Evolutionary conservation across 1,140 invertebrate species (phyloP).

Genomic region (Philaenus spumarius): DNA sequence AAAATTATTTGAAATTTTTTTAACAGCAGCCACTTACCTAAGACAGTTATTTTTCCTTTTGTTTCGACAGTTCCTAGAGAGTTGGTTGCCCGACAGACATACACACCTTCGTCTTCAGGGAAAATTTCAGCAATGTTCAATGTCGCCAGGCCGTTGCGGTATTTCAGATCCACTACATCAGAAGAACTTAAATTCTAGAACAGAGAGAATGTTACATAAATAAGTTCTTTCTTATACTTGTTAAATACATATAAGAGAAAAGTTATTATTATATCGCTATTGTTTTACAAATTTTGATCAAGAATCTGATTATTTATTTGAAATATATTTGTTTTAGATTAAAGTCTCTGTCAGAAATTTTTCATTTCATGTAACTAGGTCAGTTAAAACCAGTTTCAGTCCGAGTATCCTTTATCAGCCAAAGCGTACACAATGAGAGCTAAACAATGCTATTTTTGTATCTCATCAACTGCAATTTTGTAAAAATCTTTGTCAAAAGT

Average conservation of each 20-base stretch:
- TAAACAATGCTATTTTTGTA: no score
- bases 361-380: no score
- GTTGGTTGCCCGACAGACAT: constrained; percentile 84
- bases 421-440: no score
- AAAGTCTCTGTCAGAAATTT: no score
- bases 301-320: no score
- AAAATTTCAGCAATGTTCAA: constrained; percentile 86
- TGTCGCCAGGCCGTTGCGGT: constrained; percentile 78
- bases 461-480: no score
- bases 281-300: no score
- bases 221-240: no score
- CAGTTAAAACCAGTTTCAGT: no score
- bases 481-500: no score
- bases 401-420: no score
- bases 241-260: constrained; percentile 1
- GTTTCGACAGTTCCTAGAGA: constrained; percentile 77
- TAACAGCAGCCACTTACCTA: constrained; percentile 60
- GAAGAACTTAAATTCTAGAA: constrained; percentile 58
- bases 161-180: constrained; percentile 84
- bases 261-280: constrained; percentile 20
- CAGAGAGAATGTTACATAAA: constrained; percentile 3
- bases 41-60: constrained; percentile 72
- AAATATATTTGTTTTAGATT: no score
- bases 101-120: constrained; percentile 88
- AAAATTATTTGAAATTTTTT: not conserved